Base-by-base conservation (phyloP, 2,113 vertebrate genomes). In the Taxidea taxus region DNA sequence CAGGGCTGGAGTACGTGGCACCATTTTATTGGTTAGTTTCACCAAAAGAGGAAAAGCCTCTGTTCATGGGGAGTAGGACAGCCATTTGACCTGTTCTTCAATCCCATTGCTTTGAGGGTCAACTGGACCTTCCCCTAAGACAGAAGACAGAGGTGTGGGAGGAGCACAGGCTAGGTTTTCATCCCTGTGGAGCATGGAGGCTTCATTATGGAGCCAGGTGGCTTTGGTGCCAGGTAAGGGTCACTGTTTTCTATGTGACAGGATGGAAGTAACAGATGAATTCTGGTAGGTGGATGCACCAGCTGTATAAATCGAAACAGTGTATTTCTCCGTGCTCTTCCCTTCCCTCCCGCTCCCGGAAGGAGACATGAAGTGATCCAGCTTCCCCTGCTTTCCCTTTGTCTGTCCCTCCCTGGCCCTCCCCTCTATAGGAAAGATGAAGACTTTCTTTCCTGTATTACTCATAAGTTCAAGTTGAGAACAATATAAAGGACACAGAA, bases 11-110 rank as follows among this genome's bases (percentile, higher is more conserved):
- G 6, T 66, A 66, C 4, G 3, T 80, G 49, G 49, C 68, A 83
- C 29, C 12, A 34, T 89, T 78, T 94, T 66, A 54, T 66, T 94
- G 66, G 21, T 95, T 31, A 37, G 21, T 84, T 87, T 90, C 82
- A 66, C 23, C 58, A 68, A 89, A 58, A 60, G 12, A 84, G 34
- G 44, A 92, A 92, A 82, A 81, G 60, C 70, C 37, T 87, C 9
- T 93, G 44, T 64, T 86, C n/a, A 13, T 4, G 58, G 23, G 23
- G 58, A 8, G 23, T 66, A 21, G 34, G 86, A 68, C 18, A 49
- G 74, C 75, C 88, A 21, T 66, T 80, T 92, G 23, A 74, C 86
- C 89, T 86, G 21, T 92, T 93, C 42, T 89, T 87, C 51, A 87
- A 2, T 34, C 21, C 78, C 49, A 37, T 44, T 84, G 42, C 49